Percentiles rank a stretch among this genome's conserved stretches.
These are phyloP conservation scores for Aurelia coerulea DNA, from an alignment of 30 jellyfish, hydroid and myxozoan genomes.

Conservation along the genomic window DNA sequence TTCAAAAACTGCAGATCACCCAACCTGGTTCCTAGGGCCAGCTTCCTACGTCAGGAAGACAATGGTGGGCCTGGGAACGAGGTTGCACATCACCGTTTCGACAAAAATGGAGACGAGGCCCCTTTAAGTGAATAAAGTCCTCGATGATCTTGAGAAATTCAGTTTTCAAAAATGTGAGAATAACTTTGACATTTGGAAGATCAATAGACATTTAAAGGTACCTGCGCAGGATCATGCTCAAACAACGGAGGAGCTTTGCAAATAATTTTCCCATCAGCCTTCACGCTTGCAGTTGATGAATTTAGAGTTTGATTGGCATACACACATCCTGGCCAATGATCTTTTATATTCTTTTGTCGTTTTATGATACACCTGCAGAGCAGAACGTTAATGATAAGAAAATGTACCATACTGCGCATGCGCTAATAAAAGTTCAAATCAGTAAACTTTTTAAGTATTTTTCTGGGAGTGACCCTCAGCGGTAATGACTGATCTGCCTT, in stretches of 20 bases:
- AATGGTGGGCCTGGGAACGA: too few relatives aligned
- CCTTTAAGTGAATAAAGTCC: too few relatives aligned
- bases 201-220: not conserved
- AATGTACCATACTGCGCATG: slow-evolving; percentile 6
- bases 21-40: too few relatives aligned
- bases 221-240: slow-evolving; percentile 83
- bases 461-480: too few relatives aligned
- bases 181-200: not conserved
- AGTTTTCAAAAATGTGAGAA: too few relatives aligned
- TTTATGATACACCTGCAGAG: slow-evolving; percentile 56
- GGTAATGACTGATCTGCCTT: too few relatives aligned
- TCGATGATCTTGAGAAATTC: too few relatives aligned
- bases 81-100: too few relatives aligned
- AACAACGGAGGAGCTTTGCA: slow-evolving; percentile 67
- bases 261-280: not conserved
- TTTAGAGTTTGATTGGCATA: slow-evolving; percentile 10
- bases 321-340: slow-evolving; percentile 66
- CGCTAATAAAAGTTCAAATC: not conserved
- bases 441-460: not conserved
- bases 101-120: too few relatives aligned
- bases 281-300: not conserved
- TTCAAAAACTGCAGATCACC: too few relatives aligned
- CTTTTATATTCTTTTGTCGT: slow-evolving; percentile 38
- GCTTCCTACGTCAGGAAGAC: too few relatives aligned
- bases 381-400: not conserved